Evolutionary conservation across 2,888 invertebrate genomes (phyloP).

Genomic region (Octodonta nipae): DNA sequence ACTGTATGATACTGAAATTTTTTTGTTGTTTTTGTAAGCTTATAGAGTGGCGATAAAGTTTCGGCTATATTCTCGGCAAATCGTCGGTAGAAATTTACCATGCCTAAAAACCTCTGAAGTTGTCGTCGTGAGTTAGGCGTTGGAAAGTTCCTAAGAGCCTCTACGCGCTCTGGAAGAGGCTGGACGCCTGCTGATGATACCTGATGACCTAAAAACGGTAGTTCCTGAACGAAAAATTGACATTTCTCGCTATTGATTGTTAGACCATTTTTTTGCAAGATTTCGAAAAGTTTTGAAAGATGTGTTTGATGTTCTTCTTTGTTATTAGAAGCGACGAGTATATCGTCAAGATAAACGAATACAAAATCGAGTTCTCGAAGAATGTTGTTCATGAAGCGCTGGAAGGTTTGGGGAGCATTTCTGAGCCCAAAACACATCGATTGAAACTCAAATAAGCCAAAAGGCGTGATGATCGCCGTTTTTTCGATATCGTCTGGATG

Average conservation of each 20-base stretch:
- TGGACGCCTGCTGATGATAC: background rate
- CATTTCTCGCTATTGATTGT: background rate
- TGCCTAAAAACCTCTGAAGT: background rate
- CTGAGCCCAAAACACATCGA: background rate
- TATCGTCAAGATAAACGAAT: background rate
- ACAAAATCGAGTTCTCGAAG: background rate
- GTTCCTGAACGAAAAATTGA: background rate
- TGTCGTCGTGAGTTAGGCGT: background rate
- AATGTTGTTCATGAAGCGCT: background rate
- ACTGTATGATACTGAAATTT: too few relatives aligned
- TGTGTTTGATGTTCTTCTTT: background rate
- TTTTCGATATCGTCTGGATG: background rate
- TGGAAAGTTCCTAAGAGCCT: background rate
- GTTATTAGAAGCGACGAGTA: background rate
- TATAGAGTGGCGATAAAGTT: too few relatives aligned
- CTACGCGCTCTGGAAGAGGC: background rate
- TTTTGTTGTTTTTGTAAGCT: too few relatives aligned
- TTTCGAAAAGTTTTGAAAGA: background rate
- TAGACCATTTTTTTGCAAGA: background rate
- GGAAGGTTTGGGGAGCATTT: background rate
- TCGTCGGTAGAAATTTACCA: background rate
- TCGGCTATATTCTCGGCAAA: too few relatives aligned
- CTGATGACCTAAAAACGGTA: background rate
- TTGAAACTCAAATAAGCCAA: background rate
- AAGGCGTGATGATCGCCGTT: slow-evolving; percentile 1